Percentiles rank a stretch among this genome's conserved stretches.
Evolutionary conservation across 1,140 invertebrate species (phyloP).

Genomic region (Mizuhopecten yessoensis): DNA sequence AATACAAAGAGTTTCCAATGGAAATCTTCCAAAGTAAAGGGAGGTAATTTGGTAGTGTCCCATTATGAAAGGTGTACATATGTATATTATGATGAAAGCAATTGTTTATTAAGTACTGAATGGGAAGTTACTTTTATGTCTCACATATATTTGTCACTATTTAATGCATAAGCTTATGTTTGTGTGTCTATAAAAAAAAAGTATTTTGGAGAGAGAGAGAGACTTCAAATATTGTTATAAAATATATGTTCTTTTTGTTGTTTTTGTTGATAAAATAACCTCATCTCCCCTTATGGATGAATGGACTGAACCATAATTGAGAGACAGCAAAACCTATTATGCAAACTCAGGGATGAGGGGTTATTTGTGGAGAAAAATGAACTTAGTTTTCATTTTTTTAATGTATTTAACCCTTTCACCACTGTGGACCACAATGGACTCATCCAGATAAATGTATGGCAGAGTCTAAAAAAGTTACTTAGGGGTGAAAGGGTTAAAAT

Average conservation of each 20-base stretch:
- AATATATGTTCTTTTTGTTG: not conserved
- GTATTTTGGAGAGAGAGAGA: not conserved
- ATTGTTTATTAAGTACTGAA: not conserved
- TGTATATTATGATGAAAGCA: too few relatives aligned
- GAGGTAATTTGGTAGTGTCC: not conserved
- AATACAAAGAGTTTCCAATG: not conserved
- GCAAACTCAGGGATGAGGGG: constrained; percentile 25
- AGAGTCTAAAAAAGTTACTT: too few relatives aligned
- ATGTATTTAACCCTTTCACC: too few relatives aligned
- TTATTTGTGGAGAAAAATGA: not conserved
- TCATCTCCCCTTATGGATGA: constrained; percentile 32
- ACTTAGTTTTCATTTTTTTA: not conserved
- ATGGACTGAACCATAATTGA: not conserved
- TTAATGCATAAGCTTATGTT: not conserved
- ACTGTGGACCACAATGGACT: too few relatives aligned
- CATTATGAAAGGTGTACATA: not conserved
- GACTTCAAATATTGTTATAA: not conserved
- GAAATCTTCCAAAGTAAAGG: not conserved
- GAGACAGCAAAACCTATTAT: constrained; percentile 38
- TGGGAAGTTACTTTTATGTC: not conserved
- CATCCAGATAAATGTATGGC: too few relatives aligned
- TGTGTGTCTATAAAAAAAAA: not conserved
- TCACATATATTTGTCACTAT: not conserved
- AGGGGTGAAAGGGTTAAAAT: too few relatives aligned
- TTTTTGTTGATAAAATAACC: constrained; percentile 25